Base-by-base conservation (phyloP, 1,140 invertebrate species). In the Cydia splendana region DNA sequence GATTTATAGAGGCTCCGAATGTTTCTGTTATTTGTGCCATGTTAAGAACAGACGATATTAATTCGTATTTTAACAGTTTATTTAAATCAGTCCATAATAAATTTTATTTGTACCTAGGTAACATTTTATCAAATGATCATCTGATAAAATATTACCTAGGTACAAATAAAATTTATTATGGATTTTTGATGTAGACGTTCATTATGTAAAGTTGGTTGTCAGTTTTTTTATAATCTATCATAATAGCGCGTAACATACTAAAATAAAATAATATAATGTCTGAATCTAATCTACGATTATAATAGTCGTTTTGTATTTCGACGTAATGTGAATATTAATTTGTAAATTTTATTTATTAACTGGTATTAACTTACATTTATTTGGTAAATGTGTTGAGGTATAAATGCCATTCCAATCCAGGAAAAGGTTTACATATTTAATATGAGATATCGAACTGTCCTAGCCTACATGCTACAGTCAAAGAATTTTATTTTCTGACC, bases 261-360 rank as follows among this genome's bases (percentile, higher is more conserved):
- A 79, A 82, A 78, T 79, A 79, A 80, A 78, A 78, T 78, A 81
- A 79, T 82, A 81, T 81, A 85, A 82, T 85, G 79, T 82, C 80
- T 82, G 78, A 85, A 78, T 79, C 80, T 86, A 85, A 83, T 81
- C 81, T 79, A 83, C 83, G 69, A 75, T 80, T 79, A 79, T 80
- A 62, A 84, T 87, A 84, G 79, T 81, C 79, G 69, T 77, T 88
- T 88, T 87, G 80, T 85, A 84, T 83, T 85, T 83, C 80, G 78
- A 80, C 76, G 81, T 78, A 71, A 75, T 85, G 84, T 87, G 85
- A 82, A 85, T 83, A 85, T 84, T 84, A 75, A 84, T 83, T 84
- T 76, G 78, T 84, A 67, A n/a, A 71, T 71, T 71, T 42, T 38
- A 71, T 71, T 71, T 71, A 71, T 71, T 71, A 71, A 71, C 30